These are phyloP conservation scores for Tetramorium bicarinatum DNA, from an alignment of 2,888 invertebrate genomes.

Conservation along the genomic window DNA sequence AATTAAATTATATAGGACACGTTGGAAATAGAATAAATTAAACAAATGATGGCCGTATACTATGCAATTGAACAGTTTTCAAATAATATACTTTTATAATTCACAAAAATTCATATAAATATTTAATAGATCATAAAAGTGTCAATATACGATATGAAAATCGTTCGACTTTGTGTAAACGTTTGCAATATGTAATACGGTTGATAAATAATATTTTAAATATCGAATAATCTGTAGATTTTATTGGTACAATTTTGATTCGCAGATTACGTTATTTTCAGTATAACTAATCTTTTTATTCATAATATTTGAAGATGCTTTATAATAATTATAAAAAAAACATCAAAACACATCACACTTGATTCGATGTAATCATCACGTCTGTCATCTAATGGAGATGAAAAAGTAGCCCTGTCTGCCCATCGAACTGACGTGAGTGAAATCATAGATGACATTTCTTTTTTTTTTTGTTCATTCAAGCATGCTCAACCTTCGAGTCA, in stretches of 20 bases:
- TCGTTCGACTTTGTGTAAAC: not conserved
- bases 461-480: not conserved
- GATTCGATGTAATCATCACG: not conserved
- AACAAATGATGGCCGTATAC: not conserved
- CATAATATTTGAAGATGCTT: not conserved
- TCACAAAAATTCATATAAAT: not conserved
- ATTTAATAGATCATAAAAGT: conserved; percentile 12
- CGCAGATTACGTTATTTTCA: not conserved
- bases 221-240: not conserved
- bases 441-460: conserved; percentile 18
- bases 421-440: conserved; percentile 9
- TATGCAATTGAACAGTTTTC: not conserved
- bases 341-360: conserved; percentile 1
- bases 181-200: not conserved
- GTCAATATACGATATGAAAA: not conserved
- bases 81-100: conserved; percentile 15
- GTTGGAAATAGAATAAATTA: conserved; percentile 8
- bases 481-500: not conserved
- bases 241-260: not conserved
- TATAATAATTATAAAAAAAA: conserved; percentile 4
- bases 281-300: not conserved
- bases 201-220: not conserved
- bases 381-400: conserved; percentile 16
- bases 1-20: conserved; percentile 4
- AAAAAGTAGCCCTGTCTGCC: not conserved